Conservation (phyloP, 2,797 vertebrate species). For the Dromococcyx pavoninus region DNA sequence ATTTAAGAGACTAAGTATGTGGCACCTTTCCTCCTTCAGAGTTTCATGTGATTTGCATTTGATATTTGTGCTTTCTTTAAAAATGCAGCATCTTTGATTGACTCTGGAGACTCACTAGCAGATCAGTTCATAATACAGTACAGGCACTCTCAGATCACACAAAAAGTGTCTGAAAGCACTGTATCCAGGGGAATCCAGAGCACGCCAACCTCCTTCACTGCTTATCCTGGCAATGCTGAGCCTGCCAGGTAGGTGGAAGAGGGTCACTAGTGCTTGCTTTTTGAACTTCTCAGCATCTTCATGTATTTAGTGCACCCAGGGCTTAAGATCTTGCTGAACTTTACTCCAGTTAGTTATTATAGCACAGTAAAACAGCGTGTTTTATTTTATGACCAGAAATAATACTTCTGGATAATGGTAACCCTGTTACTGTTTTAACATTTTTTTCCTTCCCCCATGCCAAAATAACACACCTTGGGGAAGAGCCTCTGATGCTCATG, state of each 20-base stretch:
- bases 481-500: not conserved
- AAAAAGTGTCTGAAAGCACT: not conserved
- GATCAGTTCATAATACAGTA: not conserved
- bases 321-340: not conserved
- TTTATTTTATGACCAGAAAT: not conserved
- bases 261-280: not conserved
- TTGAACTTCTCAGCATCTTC: not conserved
- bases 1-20: not conserved
- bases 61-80: not conserved
- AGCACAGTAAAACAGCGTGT: not conserved
- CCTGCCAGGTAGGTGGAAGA: not conserved
- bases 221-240: not conserved
- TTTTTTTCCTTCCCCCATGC: not conserved
- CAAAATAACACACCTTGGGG: not conserved
- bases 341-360: not conserved
- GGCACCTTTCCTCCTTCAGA: not conserved
- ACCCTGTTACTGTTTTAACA: not conserved
- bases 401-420: not conserved
- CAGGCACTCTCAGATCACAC: not conserved
- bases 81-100: not conserved
- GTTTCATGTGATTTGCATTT: not conserved
- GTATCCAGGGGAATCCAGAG: not conserved
- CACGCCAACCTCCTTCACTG: not conserved
- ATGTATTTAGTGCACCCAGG: not conserved
- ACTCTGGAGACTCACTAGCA: not conserved